Conservation (phyloP, 2,113 vertebrate genomes). For the Seriola dumerili region DNA sequence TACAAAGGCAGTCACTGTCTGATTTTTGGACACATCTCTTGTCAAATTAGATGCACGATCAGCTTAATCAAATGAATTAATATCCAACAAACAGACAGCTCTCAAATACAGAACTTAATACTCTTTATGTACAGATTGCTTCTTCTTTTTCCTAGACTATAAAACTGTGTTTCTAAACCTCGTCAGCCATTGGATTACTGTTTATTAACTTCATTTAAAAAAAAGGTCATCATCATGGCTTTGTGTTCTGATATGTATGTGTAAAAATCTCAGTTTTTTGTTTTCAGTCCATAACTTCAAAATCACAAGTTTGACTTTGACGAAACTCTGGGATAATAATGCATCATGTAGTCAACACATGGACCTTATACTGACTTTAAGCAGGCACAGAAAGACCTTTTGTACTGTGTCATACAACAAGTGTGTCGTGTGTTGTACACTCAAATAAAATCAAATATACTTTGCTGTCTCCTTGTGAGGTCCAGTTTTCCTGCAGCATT, state of each 20-base stretch:
- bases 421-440: background rate
- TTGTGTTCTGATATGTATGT: background rate
- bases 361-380: background rate
- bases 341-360: background rate
- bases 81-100: too few species aligned
- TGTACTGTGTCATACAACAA: background rate
- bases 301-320: background rate
- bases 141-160: too few species aligned
- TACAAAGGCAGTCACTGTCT: background rate
- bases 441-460: background rate
- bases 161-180: background rate
- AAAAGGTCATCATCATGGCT: background rate
- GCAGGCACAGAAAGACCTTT: background rate
- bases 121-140: background rate
- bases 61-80: background rate
- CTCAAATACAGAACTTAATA: background rate
- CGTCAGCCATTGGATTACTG: background rate
- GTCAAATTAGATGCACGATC: background rate
- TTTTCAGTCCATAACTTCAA: background rate
- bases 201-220: background rate
- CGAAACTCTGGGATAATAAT: background rate
- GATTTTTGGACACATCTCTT: background rate
- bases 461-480: conserved; percentile 24
- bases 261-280: background rate
- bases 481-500: conserved; percentile 10